Evolutionary conservation across 2,888 invertebrate genomes (phyloP), one percentile per base, ranked within the genome.

Genomic region (Periphyllus acericola): DNA sequence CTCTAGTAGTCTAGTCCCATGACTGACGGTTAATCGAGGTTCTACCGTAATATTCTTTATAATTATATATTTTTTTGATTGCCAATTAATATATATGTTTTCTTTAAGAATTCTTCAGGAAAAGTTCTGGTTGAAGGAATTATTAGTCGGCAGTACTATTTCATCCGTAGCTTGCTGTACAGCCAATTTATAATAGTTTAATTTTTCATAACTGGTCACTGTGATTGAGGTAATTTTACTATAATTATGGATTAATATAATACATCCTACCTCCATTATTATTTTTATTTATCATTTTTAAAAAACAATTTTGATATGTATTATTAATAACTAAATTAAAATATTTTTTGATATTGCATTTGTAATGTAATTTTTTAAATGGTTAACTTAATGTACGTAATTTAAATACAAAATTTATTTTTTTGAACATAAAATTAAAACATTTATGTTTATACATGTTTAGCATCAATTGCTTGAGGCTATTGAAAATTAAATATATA

Each of bases 101-200:
- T 34, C 4, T 74, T 91, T 90, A 92, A 97, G 95, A 95, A 96
- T 92, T 98, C 99, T 91, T 95, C 96, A 84, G 99, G 99, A 0
- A 95, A 95, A 91, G 96, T 99, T 71, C 95, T 97, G 66, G 92
- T 99, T 89, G 99, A 99, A 92, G 99, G 99, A 0, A 96, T 96
- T 88, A 92, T 98, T 0, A 97, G 97, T 14, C 97, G 98, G 90
- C 98, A 99, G 90, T 99, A 98, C 92, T 99, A 96, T 92, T 96
- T 94, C 93, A 96, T 99, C 79, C 93, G 98, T 89, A 96, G 97
- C 90, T 92, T 99, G 68, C 92, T 99, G 55, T 99, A 99, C 91
- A 96, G 97, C 90, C 99, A 99, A 91, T 99, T 87, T 75, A 72
- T 87, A 74, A 78, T 87, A 1, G 25, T 87, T 46, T 84, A 68